A percentile compares a stretch with the other conserved stretches of the same genome.
Conservation (phyloP, 1,140 invertebrate genomes). For the Kradibia gibbosae region DNA sequence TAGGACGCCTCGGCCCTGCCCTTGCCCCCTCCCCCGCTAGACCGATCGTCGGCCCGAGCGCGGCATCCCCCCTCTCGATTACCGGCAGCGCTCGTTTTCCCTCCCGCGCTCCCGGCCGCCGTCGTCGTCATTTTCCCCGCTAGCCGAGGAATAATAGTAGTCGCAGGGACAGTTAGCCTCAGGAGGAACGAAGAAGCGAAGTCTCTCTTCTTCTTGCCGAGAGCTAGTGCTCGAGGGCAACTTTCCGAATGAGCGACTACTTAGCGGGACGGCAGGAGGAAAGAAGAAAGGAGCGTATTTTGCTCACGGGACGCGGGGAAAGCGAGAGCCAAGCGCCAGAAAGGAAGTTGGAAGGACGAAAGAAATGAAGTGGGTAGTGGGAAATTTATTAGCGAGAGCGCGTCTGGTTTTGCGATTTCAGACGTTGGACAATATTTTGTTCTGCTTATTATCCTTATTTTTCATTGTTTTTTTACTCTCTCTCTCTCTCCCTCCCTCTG, state of each 20-base stretch:
- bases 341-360: neutral
- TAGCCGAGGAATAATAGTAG: neutral
- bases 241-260: conserved; percentile 21
- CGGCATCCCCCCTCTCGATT: no score
- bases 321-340: conserved; percentile 22
- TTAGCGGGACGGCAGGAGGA: neutral
- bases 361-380: conserved; percentile 13
- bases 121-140: neutral
- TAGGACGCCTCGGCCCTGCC: no score
- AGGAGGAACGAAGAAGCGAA: neutral
- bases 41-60: no score
- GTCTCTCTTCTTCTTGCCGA: neutral
- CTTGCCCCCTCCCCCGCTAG: no score
- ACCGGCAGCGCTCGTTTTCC: no score
- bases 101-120: no score
- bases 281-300: conserved; percentile 12
- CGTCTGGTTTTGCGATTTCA: conserved; percentile 53
- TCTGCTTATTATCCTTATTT: neutral
- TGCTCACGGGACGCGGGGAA: neutral
- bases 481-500: conserved; percentile 25
- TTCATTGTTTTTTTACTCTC: neutral
- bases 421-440: conserved; percentile 36
- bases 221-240: neutral
- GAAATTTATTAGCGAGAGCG: conserved; percentile 54
- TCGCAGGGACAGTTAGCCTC: conserved; percentile 20